A percentile compares a stretch with the other conserved stretches of the same genome.
Conservation (phyloP, 2,888 invertebrate species). For the Ptilodon capucinus region DNA sequence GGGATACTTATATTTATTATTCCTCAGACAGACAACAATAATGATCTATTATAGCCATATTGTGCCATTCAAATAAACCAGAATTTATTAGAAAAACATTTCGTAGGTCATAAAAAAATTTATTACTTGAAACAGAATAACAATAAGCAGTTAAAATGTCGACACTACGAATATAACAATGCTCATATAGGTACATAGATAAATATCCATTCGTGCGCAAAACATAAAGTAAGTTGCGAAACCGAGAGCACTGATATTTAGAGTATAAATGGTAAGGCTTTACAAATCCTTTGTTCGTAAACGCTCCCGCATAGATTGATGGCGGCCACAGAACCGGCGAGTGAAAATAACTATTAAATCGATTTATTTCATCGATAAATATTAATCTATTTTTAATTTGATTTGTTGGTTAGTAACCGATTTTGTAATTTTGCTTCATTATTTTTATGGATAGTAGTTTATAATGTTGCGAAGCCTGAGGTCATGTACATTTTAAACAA, state of each 20-base stretch:
- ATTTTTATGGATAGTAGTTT: no score
- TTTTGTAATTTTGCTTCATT: no score
- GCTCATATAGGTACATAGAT: background rate
- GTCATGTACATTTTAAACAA: no score
- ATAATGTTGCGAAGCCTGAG: no score
- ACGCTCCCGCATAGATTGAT: constrained; percentile 20
- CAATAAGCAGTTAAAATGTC: background rate
- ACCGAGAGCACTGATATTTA: constrained; percentile 45
- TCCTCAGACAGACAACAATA: no score
- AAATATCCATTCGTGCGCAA: constrained; percentile 1
- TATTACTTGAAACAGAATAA: background rate
- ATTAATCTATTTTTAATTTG: background rate
- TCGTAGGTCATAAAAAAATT: background rate
- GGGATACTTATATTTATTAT: background rate
- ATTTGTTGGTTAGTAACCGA: no score
- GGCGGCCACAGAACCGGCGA: constrained; percentile 31
- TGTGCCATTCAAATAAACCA: no score
- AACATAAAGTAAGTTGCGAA: constrained; percentile 28
- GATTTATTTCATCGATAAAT: no score
- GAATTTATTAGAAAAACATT: background rate
- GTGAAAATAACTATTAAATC: background rate
- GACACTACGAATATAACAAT: background rate
- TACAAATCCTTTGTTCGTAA: constrained; percentile 51
- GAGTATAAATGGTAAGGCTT: constrained; percentile 45
- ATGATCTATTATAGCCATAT: no score